These are phyloP conservation scores for Caenorhabditis doughertyi DNA, from an alignment of 2,888 invertebrate genomes.

Conservation along the genomic window DNA sequence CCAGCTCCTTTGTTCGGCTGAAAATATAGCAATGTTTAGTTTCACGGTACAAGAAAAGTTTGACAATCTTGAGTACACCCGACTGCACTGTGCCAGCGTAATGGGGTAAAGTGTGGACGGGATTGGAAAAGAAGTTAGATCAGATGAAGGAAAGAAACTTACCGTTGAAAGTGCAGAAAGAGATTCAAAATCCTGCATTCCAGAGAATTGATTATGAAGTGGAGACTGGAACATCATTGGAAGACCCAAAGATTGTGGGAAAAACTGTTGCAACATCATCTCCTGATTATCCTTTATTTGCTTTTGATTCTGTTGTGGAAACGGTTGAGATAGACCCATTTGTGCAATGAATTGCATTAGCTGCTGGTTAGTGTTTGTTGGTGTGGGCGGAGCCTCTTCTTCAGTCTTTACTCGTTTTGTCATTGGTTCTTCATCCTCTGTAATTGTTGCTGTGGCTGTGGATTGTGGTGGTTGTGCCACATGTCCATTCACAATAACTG, in stretches of 20 bases:
- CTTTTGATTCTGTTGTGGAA: conserved; percentile 28
- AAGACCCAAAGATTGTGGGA: conserved; percentile 41
- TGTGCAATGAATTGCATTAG: conserved; percentile 43
- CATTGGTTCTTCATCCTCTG: neutral
- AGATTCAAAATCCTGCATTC: conserved; percentile 52
- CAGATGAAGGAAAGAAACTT: neutral
- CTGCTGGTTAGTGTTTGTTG: conserved; percentile 22
- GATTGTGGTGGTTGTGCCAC: conserved; percentile 1
- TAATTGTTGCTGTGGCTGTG: conserved; percentile 28
- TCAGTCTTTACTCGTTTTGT: neutral
- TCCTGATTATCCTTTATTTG: neutral
- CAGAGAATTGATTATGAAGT: conserved; percentile 53
- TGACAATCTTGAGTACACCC: too few species aligned
- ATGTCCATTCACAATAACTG: conserved; percentile 64
- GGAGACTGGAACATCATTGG: conserved; percentile 48
- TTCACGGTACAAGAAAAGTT: too few species aligned
- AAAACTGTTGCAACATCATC: conserved; percentile 35
- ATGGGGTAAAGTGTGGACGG: too few species aligned
- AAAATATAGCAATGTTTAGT: neutral
- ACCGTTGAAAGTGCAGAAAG: conserved; percentile 52
- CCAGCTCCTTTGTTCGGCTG: conserved; percentile 61
- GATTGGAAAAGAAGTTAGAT: too few species aligned
- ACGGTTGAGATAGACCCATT: conserved; percentile 16
- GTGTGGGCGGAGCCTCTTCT: conserved; percentile 51
- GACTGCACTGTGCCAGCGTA: too few species aligned